Conservation (phyloP, 2,888 invertebrate genomes). For the Leptopilina myrica region DNA sequence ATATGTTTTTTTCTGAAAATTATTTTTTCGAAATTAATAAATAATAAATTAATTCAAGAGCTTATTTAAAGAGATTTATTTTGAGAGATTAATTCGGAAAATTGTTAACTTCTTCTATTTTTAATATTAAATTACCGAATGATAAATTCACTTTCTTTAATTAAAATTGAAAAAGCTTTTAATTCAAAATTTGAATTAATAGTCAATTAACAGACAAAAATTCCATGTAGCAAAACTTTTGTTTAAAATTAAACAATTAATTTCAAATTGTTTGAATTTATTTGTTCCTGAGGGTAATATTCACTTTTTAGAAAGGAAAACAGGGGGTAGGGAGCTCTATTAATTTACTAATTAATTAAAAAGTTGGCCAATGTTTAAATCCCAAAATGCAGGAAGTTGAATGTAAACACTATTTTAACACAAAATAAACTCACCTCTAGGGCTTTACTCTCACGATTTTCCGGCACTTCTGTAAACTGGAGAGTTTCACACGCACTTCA, state of each 20-base stretch:
- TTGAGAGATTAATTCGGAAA: too few species aligned
- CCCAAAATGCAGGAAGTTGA: neutral
- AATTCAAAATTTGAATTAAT: too few species aligned
- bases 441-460: constrained; percentile 19
- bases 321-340: neutral
- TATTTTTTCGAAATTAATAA: too few species aligned
- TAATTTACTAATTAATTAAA: neutral
- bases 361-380: neutral
- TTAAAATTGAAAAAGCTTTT: too few species aligned
- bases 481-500: constrained; percentile 36
- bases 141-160: too few species aligned
- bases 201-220: too few species aligned
- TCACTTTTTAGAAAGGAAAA: neutral
- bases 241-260: neutral
- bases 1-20: too few species aligned
- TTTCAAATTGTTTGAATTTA: neutral
- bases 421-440: constrained; percentile 28
- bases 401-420: constrained; percentile 6
- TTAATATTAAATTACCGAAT: too few species aligned
- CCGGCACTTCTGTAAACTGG: constrained; percentile 13
- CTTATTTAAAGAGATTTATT: too few species aligned
- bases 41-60: too few species aligned
- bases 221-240: neutral
- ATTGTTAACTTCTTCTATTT: too few species aligned
- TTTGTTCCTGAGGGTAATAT: neutral